Evolutionary conservation across 2,888 invertebrate species (phyloP), one percentile per base, ranked within the genome.

Genomic region (Gnatocerus cornutus): DNA sequence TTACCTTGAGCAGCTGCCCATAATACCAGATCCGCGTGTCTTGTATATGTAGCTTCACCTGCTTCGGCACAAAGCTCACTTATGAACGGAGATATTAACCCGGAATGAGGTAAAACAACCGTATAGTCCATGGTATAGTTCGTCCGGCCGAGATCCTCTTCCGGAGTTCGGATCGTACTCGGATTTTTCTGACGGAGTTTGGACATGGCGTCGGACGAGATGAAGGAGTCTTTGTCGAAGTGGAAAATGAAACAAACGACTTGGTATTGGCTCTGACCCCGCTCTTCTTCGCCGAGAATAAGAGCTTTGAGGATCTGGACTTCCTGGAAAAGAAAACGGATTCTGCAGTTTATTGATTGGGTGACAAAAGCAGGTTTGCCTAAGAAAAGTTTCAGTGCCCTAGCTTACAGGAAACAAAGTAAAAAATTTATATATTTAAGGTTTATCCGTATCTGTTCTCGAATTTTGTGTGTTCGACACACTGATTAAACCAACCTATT

Each of bases 171-270:
- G 41, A 81, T 78, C 1, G 84, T 83, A 62, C 84, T 83, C 9
- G 85, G 85, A 76, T 85, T 86, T 68, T 84, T 94, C 89, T 98
- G 98, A 83, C 97, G 89, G 56, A 98, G 86, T 84, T 98, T 98
- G 33, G 97, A 94, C 96, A 98, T 97, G 13, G 97, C 97, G 86
- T 98, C 98, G 3, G 97, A 94, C 3, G 97, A 95, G 80, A 98
- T 97, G 83, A 97, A 98, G 80, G 97, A 96, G 76, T 95, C 94
- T 86, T 95, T 96, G 62, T 92, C 91, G 78, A 96, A 94, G 82
- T 95, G 94, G 62, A 93, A 93, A 8, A 97, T 90, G 84, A 97
- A 97, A 84, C 98, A 98, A 85, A 97, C 90, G 3, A 93, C 93
- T 86, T 96, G 96, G 83, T 93, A 92, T 72, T 94, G 94, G 79